A percentile compares a stretch with the other conserved stretches of the same genome.
Conservation (phyloP, 2,113 vertebrate genomes). For the Pluvialis apricaria region DNA sequence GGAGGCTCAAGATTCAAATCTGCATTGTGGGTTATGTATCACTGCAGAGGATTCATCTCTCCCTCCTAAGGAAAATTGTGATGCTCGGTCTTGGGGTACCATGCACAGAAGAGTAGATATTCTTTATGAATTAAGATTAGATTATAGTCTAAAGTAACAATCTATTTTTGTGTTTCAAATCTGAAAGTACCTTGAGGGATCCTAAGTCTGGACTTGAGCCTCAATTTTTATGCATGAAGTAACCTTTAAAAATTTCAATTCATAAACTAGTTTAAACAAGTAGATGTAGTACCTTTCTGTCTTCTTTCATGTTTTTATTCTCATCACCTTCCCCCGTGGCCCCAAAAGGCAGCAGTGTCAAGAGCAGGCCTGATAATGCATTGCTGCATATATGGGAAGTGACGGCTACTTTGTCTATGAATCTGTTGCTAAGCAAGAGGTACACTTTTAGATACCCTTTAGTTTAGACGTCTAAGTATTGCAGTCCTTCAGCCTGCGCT, state of each 20-base stretch:
- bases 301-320: neutral
- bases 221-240: neutral
- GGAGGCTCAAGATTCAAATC: neutral
- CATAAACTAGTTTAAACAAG: neutral
- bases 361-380: neutral
- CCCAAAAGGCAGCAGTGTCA: neutral
- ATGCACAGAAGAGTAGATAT: neutral
- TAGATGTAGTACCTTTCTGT: neutral
- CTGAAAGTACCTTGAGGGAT: neutral
- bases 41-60: neutral
- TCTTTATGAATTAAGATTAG: neutral
- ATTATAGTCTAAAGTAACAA: neutral
- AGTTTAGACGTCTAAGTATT: neutral
- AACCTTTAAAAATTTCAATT: neutral
- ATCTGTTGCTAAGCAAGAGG: neutral
- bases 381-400: neutral
- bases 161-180: neutral
- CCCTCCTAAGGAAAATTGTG: neutral
- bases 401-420: neutral
- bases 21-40: neutral
- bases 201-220: neutral
- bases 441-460: neutral
- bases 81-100: neutral
- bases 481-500: rapidly evolving
- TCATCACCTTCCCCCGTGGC: rapidly evolving